Base-by-base conservation (phyloP, 2,888 invertebrate species). In the Nycteola revayana region DNA sequence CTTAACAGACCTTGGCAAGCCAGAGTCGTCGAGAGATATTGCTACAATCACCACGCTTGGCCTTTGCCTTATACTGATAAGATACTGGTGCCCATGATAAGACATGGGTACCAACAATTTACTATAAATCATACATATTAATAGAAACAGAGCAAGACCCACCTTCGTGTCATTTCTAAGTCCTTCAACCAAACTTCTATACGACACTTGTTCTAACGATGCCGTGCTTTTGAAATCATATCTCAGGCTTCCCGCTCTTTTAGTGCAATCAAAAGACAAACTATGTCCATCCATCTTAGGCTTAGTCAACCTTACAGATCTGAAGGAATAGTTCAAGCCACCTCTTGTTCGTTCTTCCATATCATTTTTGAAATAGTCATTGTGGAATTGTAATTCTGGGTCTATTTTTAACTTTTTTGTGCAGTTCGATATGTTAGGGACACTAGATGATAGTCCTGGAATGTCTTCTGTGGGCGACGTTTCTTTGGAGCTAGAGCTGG, bases 401-500 rank as follows among this genome's bases (percentile, higher is more conserved):
- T 60, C 63, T 10, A 49, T 52, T 25, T 66, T 49, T 10, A 60
- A 66, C 34, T 48, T 53, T 20, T 25, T 28, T 5, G 40, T 41
- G 26, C 83, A 69, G 2, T 66, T 58, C 21, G 55, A 69, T 4
- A 81, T 70, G 45, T 79, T 76, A 0, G 81, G 78, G 0, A 77
- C 79, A 48, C 79, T 80, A 0, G 80, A 70, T 0, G 83, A 78
- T n/a, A 82, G 56, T 0, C 64, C 50, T 1, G 79, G 81, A 0
- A 58, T 66, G 42, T 81, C 90, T 21, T 77, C 83, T 40, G 90
- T 90, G 0, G 91, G 91, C 83, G 95, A 94, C 0, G 93, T 89
- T n/a, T 84, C 84, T 28, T 81, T 78, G 1, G 82, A 80, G 90
- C 93, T 62, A 75, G 92, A 41, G 88, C 91, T 70, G 62, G 92